phyloP scores from a whole-genome alignment of 2,888 invertebrate genomes.

The Mactromeris polynyma region DNA sequence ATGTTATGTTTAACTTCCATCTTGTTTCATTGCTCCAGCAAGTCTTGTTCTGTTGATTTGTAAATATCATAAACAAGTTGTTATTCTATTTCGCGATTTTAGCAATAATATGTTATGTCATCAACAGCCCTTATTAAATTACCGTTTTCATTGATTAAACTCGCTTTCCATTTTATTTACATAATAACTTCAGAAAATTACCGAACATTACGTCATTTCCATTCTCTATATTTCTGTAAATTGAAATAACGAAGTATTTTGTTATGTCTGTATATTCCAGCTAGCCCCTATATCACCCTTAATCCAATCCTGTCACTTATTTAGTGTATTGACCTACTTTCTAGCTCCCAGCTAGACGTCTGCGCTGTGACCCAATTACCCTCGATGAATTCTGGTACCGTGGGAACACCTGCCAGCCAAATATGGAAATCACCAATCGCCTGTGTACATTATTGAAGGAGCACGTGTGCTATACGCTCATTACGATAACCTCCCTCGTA shows the following conservation, averaged over 20 bases:
- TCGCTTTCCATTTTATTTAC: no score
- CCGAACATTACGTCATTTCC: neutral
- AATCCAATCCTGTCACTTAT: neutral
- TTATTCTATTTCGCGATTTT: no score
- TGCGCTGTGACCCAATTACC: conserved; percentile 67
- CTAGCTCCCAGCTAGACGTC: conserved; percentile 43
- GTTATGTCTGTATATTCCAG: neutral
- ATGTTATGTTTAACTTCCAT: no score
- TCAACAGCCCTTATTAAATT: no score
- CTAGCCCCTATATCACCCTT: neutral
- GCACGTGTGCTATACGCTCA: conserved; percentile 75
- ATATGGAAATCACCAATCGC: conserved; percentile 84
- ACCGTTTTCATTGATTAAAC: no score
- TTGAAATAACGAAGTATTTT: neutral
- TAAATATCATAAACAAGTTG: no score
- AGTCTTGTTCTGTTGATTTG: no score
- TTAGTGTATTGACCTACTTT: conserved; percentile 18
- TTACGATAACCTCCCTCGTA: conserved; percentile 71
- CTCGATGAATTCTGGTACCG: conserved; percentile 69
- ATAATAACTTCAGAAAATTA: neutral
- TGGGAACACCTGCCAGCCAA: conserved; percentile 86
- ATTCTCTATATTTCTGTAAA: conserved; percentile 6
- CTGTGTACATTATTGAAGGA: conserved; percentile 73
- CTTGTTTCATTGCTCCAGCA: no score
- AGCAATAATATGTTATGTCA: no score